Evolutionary conservation across 1,140 invertebrate genomes (phyloP).

Genomic region (Drosophila jambulina): DNA sequence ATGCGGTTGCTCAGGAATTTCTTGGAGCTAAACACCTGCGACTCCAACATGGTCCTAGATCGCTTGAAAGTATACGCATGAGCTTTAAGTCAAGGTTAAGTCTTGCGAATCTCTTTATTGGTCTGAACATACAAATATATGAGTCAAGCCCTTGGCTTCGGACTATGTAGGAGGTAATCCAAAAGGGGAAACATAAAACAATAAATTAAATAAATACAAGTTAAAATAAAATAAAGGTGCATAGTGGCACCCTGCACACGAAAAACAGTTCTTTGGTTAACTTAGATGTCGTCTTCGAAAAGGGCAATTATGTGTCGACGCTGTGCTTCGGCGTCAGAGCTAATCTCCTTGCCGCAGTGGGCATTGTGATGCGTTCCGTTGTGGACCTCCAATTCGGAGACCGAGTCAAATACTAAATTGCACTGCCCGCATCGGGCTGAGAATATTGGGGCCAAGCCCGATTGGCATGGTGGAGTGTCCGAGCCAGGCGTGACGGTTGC

Average conservation of each 20-base stretch:
- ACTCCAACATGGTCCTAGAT: slow-evolving; percentile 33
- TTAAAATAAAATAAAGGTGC: neutral
- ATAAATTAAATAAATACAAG: slow-evolving; percentile 32
- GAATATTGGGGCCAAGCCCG: slow-evolving; percentile 28
- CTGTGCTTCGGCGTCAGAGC: slow-evolving; percentile 60
- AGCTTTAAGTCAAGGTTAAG: slow-evolving; percentile 3
- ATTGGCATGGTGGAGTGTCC: slow-evolving; percentile 12
- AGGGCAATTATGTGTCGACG: slow-evolving; percentile 76
- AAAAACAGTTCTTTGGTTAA: slow-evolving; percentile 11
- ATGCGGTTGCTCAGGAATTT: slow-evolving; percentile 53
- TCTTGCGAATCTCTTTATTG: slow-evolving; percentile 39
- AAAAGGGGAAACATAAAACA: neutral
- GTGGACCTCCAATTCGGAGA: slow-evolving; percentile 73
- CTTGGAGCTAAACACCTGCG: slow-evolving; percentile 5
- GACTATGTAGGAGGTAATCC: neutral
- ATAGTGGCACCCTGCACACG: neutral
- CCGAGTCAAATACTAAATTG: slow-evolving; percentile 70
- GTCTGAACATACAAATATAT: neutral
- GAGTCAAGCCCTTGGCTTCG: slow-evolving; percentile 10
- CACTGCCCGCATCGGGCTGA: slow-evolving; percentile 76
- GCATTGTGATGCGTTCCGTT: slow-evolving; percentile 73
- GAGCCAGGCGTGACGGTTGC: slow-evolving; percentile 43
- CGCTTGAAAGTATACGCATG: slow-evolving; percentile 27
- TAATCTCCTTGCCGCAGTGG: slow-evolving; percentile 8
- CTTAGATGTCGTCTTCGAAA: slow-evolving; percentile 78